phyloP scores from a whole-genome alignment of 2,113 vertebrate genomes.

The Falcunculus frontatus region DNA sequence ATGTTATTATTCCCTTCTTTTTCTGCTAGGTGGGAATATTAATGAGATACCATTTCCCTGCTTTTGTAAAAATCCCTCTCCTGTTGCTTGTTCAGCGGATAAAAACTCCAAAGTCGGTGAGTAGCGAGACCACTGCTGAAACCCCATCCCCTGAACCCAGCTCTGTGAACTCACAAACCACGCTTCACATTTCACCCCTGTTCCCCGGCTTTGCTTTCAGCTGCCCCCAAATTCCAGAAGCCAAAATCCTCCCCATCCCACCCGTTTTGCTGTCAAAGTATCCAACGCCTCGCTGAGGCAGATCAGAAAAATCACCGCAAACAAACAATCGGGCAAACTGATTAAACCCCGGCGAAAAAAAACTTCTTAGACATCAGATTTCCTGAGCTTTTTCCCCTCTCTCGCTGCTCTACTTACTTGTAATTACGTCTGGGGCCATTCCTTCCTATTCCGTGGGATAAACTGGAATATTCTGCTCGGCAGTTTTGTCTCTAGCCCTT shows the following conservation, averaged over 20 bases:
- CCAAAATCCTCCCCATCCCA: not conserved
- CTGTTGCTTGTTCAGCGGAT: not conserved
- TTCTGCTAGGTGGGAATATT: not conserved
- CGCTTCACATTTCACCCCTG: not conserved
- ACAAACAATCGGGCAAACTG: not conserved
- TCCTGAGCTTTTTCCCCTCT: slow-evolving; percentile 65
- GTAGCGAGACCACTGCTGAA: not conserved
- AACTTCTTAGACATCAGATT: slow-evolving; percentile 27
- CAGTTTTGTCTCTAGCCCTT: slow-evolving; percentile 48
- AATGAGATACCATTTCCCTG: not conserved
- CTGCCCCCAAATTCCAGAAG: not conserved
- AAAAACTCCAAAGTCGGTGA: not conserved
- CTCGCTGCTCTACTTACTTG: slow-evolving; percentile 60
- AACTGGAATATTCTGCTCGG: slow-evolving; percentile 31
- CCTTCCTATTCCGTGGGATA: slow-evolving; percentile 68
- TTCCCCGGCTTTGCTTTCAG: not conserved
- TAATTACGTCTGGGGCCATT: slow-evolving; percentile 70
- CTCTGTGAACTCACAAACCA: not conserved
- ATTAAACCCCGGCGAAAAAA: not conserved
- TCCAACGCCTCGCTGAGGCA: not conserved
- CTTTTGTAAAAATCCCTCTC: slow-evolving; percentile 10
- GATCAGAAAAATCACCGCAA: not conserved
- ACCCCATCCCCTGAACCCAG: not conserved
- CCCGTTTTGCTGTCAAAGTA: not conserved
- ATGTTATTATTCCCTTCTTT: not conserved